Evolutionary conservation across 2,888 invertebrate genomes (phyloP).

Genomic region (Drosophila subquinaria): DNA sequence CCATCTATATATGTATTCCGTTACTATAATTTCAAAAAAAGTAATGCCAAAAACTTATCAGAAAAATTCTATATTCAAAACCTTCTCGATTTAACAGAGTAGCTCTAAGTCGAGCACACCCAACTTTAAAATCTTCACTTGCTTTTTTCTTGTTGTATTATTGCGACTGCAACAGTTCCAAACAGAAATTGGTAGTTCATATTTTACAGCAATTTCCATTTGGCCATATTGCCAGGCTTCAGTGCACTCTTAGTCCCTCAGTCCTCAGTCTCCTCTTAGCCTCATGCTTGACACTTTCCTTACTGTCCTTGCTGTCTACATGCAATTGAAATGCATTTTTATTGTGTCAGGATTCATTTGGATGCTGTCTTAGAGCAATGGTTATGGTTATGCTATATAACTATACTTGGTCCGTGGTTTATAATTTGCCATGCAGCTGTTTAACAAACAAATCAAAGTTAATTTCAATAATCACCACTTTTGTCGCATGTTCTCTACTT

Average conservation of each 20-base stretch:
- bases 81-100: background rate
- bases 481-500: conserved; percentile 63
- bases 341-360: conserved; percentile 29
- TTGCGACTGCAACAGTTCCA: conserved; percentile 51
- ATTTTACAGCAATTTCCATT: conserved; percentile 81
- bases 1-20: background rate
- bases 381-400: conserved; percentile 5
- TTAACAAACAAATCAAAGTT: conserved; percentile 74
- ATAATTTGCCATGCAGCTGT: conserved; percentile 47
- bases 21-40: background rate
- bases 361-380: background rate
- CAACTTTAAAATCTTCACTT: conserved; percentile 7
- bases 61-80: too few species aligned
- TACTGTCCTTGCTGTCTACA: conserved; percentile 4
- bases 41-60: too few species aligned
- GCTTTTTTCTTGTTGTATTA: conserved; percentile 50
- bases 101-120: conserved; percentile 1
- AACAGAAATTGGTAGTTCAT: conserved; percentile 79
- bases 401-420: conserved; percentile 17
- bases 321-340: conserved; percentile 45
- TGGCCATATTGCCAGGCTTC: conserved; percentile 73
- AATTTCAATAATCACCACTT: conserved; percentile 78
- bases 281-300: conserved; percentile 29
- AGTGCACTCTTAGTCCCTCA: conserved; percentile 13
- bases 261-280: background rate